Percentiles rank a stretch among this genome's conserved stretches.
phyloP scores from a whole-genome alignment of 2,113 vertebrate species.

The Pipa parva region DNA sequence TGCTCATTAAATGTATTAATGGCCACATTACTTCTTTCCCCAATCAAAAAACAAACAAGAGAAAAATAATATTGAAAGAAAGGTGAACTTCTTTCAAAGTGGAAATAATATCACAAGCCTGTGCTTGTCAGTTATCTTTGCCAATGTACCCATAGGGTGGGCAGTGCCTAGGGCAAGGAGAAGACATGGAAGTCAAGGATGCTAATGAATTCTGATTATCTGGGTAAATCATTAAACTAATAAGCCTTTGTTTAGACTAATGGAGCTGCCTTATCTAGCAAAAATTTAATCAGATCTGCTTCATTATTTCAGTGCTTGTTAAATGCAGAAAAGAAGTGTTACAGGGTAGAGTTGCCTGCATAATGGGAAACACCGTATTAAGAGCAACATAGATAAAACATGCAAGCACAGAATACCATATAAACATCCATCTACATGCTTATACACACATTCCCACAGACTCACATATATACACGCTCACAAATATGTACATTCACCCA shows the following conservation, averaged over 20 bases:
- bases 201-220: conserved; percentile 95
- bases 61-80: conserved; percentile 32
- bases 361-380: not conserved
- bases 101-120: conserved; percentile 34
- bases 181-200: conserved; percentile 76
- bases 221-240: conserved; percentile 95
- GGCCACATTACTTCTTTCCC: conserved; percentile 30
- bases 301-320: conserved; percentile 68
- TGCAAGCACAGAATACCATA: not conserved
- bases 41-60: conserved; percentile 19
- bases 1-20: conserved; percentile 35
- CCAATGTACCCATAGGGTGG: conserved; percentile 23
- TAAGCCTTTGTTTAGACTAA: conserved; percentile 92
- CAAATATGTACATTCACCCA: too few species aligned
- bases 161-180: conserved; percentile 73
- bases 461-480: too few species aligned
- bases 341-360: conserved; percentile 51
- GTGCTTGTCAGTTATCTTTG: conserved; percentile 19
- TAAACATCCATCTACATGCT: not conserved
- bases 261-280: conserved; percentile 58
- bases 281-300: conserved; percentile 66
- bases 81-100: conserved; percentile 34
- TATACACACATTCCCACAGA: too few species aligned
- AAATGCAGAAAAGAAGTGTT: conserved; percentile 56
- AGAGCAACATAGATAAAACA: not conserved